Percentiles rank a stretch among this genome's conserved stretches.
These are phyloP conservation scores for Myoxocephalus aenaeus DNA, from an alignment of 2,797 vertebrate species.

Conservation along the genomic window DNA sequence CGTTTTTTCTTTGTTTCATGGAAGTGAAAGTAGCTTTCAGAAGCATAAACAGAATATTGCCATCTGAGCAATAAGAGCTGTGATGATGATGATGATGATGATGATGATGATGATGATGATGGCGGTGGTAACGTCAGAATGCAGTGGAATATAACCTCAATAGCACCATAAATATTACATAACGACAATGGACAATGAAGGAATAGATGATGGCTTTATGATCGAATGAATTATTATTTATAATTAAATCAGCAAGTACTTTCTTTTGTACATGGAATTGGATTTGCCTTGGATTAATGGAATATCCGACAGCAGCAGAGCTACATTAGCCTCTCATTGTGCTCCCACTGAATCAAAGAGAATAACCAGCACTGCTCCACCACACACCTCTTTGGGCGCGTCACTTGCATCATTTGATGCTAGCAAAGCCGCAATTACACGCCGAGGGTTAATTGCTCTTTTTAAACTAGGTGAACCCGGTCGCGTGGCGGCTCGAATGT, in stretches of 20 bases:
- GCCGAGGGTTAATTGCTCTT: slow-evolving; percentile 54
- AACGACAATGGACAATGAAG: neutral
- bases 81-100: neutral
- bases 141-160: neutral
- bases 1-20: slow-evolving; percentile 7
- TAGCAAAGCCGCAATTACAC: slow-evolving; percentile 56
- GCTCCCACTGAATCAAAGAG: slow-evolving; percentile 37
- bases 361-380: slow-evolving; percentile 3
- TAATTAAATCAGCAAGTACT: slow-evolving; percentile 24
- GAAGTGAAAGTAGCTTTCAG: slow-evolving; percentile 21
- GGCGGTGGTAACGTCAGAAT: neutral
- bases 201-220: neutral
- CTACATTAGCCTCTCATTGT: slow-evolving; percentile 38
- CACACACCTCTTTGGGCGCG: slow-evolving; percentile 41
- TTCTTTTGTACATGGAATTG: slow-evolving; percentile 35
- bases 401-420: slow-evolving; percentile 49
- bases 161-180: slow-evolving; percentile 3
- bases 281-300: slow-evolving; percentile 30
- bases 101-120: neutral
- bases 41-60: slow-evolving; percentile 13
- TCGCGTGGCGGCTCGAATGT: slow-evolving; percentile 11
- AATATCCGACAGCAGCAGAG: slow-evolving; percentile 29
- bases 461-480: slow-evolving; percentile 35
- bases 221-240: slow-evolving; percentile 29
- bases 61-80: neutral